These are phyloP conservation scores for Stegastes partitus DNA, from an alignment of 2,113 vertebrate species.

Conservation along the genomic window DNA sequence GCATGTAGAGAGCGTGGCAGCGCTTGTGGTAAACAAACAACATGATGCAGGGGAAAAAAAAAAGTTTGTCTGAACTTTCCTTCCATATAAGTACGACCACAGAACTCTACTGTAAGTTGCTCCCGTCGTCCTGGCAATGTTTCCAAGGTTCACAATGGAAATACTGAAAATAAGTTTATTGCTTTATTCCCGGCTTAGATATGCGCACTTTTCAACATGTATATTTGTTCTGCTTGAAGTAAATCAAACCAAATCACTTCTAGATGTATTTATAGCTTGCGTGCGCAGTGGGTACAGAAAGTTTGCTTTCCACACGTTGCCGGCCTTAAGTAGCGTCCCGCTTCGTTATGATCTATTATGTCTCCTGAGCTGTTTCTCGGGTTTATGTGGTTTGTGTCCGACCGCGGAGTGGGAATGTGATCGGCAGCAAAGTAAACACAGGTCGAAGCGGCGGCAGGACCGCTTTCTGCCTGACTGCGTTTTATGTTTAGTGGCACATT, in stretches of 20 bases:
- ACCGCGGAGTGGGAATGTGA: constrained; percentile 62
- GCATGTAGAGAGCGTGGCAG: constrained; percentile 48
- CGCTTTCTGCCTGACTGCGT: constrained; percentile 44
- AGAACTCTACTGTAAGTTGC: constrained; percentile 2
- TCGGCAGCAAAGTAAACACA: constrained; percentile 63
- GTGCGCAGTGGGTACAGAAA: background rate
- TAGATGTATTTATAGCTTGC: constrained; percentile 22
- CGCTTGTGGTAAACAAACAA: constrained; percentile 60
- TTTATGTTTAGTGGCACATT: constrained; percentile 46
- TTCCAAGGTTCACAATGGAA: constrained; percentile 32
- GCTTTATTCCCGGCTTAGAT: constrained; percentile 22
- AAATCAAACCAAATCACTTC: constrained; percentile 41
- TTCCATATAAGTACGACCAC: constrained; percentile 16
- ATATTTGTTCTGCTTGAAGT: constrained; percentile 38
- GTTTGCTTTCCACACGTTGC: constrained; percentile 15
- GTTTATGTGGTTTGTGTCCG: constrained; percentile 53
- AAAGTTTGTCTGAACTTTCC: constrained; percentile 24
- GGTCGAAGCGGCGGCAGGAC: constrained; percentile 45
- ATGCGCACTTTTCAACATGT: constrained; percentile 15
- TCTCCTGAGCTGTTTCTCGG: constrained; percentile 50
- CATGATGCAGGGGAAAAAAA: constrained; percentile 4
- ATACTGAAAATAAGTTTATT: constrained; percentile 8
- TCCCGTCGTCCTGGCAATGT: constrained; percentile 43
- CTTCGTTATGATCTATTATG: constrained; percentile 24
- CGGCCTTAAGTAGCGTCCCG: constrained; percentile 5